A percentile compares a stretch with the other conserved stretches of the same genome.
Conservation (phyloP, 1,140 invertebrate genomes). For the Megathymus violae region DNA sequence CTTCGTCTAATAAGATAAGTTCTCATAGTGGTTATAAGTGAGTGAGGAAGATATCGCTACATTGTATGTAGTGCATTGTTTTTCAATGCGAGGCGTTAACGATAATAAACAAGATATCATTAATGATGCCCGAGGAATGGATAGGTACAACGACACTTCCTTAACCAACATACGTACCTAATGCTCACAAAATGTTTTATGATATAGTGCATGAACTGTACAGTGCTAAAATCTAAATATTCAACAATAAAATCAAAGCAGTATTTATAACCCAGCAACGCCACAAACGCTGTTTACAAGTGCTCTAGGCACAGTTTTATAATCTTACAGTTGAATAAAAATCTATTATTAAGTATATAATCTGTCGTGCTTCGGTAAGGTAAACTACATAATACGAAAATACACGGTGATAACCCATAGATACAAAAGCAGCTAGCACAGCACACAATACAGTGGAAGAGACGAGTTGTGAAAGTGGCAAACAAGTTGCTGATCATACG, state of each 20-base stretch:
- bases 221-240: slow-evolving; percentile 71
- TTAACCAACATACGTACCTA: slow-evolving; percentile 16
- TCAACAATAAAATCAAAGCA: slow-evolving; percentile 58
- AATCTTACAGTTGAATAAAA: slow-evolving; percentile 15
- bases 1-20: slow-evolving; percentile 11
- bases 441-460: slow-evolving; percentile 83
- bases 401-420: slow-evolving; percentile 82
- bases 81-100: background rate
- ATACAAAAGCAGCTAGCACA: slow-evolving; percentile 84
- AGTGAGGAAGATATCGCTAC: background rate
- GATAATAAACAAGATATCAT: background rate
- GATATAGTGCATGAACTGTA: slow-evolving; percentile 69
- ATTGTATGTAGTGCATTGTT: background rate
- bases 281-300: slow-evolving; percentile 40
- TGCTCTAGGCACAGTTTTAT: slow-evolving; percentile 33
- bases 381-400: slow-evolving; percentile 61
- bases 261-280: slow-evolving; percentile 43
- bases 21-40: background rate
- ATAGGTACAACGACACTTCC: slow-evolving; percentile 13
- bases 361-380: slow-evolving; percentile 70
- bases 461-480: slow-evolving; percentile 81
- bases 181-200: slow-evolving; percentile 23
- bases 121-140: slow-evolving; percentile 1
- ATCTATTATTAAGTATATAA: slow-evolving; percentile 37
- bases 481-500: slow-evolving; percentile 79